Conservation (phyloP, 1,140 invertebrate genomes). For the Diplogasteroides magnus region DNA sequence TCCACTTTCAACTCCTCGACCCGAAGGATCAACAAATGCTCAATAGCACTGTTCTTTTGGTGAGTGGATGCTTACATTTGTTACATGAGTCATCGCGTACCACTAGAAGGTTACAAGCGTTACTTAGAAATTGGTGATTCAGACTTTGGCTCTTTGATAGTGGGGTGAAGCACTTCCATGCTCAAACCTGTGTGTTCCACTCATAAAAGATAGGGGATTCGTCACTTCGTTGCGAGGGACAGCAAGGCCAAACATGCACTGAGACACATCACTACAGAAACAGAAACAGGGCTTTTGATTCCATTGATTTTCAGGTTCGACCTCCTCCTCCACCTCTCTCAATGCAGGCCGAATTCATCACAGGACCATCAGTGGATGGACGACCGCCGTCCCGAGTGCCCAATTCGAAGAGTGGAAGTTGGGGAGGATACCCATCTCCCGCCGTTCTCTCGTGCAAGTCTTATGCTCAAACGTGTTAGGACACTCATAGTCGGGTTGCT, state of each 20-base stretch:
- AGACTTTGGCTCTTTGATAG: too few species aligned
- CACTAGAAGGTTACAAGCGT: too few species aligned
- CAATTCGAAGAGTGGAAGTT: constrained; percentile 46
- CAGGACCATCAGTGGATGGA: constrained; percentile 16
- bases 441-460: constrained; percentile 33
- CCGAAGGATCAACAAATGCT: constrained; percentile 37
- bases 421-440: constrained; percentile 48
- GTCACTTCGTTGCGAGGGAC: too few species aligned
- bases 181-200: too few species aligned
- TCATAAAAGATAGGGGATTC: too few species aligned
- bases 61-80: too few species aligned
- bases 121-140: too few species aligned
- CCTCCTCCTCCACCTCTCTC: constrained; percentile 8
- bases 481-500: background rate
- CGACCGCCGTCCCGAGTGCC: constrained; percentile 38
- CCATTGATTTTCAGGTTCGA: constrained; percentile 18
- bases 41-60: constrained; percentile 9
- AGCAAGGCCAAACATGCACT: too few species aligned
- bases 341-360: constrained; percentile 31
- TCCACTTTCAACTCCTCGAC: constrained; percentile 39
- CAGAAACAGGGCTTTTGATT: too few species aligned
- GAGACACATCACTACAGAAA: too few species aligned
- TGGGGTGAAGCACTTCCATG: too few species aligned
- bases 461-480: constrained; percentile 37
- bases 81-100: too few species aligned